Evolutionary conservation across 1,140 invertebrate species (phyloP).

Genomic region (Vollenhovia emeryi): DNA sequence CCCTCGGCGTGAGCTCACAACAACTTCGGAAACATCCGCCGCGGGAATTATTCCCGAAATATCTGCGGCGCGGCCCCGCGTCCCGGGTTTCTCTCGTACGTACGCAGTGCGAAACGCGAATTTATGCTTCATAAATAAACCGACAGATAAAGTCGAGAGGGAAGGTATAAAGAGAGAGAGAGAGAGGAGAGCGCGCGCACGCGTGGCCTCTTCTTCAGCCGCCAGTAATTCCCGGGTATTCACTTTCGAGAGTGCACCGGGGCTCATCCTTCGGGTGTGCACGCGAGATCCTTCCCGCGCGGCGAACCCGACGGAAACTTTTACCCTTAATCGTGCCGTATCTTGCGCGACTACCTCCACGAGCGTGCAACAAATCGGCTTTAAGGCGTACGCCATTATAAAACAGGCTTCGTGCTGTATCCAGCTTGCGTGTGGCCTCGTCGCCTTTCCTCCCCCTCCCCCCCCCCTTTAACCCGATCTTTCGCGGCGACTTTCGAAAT

Average conservation of each 20-base stretch:
- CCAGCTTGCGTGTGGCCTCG: conserved; percentile 36
- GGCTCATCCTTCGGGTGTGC: conserved; percentile 21
- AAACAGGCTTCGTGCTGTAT: conserved; percentile 64
- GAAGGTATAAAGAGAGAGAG: background rate
- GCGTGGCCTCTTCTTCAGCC: conserved; percentile 43
- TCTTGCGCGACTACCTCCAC: conserved; percentile 64
- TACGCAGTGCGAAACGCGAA: conserved; percentile 35
- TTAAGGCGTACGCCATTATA: conserved; percentile 67
- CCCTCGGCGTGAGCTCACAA: background rate
- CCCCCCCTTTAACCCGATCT: background rate
- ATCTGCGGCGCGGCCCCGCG: conserved; percentile 8
- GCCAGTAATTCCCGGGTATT: conserved; percentile 46
- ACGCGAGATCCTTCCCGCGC: conserved; percentile 46
- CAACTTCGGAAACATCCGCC: conserved; percentile 47
- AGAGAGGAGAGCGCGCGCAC: no score
- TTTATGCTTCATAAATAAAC: conserved; percentile 54
- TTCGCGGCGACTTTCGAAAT: conserved; percentile 45
- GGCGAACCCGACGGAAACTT: conserved; percentile 59
- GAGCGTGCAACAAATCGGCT: conserved; percentile 70
- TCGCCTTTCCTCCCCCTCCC: background rate
- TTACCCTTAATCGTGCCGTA: conserved; percentile 69
- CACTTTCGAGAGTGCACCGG: conserved; percentile 44
- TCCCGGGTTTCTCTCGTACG: background rate
- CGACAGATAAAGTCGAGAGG: conserved; percentile 43
- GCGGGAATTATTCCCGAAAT: conserved; percentile 38